These are phyloP conservation scores for Lynx canadensis DNA, from an alignment of 2,113 vertebrate species.

Conservation along the genomic window DNA sequence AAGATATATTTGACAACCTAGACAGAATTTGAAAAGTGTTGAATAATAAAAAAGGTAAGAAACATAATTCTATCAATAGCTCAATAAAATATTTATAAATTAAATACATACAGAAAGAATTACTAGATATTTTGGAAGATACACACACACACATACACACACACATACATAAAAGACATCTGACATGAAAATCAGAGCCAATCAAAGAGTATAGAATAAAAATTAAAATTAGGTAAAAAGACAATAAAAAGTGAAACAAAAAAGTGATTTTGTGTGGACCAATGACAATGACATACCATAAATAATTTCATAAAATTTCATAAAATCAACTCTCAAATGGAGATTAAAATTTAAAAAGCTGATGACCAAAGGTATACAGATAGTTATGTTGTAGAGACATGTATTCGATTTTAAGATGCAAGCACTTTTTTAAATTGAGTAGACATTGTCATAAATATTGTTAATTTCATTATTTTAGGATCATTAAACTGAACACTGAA, in stretches of 20 bases:
- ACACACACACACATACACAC: too few species aligned
- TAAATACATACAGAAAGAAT: background rate
- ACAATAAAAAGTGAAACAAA: background rate
- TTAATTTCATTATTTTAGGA: background rate
- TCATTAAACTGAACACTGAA: background rate
- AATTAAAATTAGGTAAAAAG: background rate
- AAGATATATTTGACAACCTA: background rate
- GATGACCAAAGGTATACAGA: background rate
- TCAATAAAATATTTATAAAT: background rate
- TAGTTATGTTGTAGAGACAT: background rate
- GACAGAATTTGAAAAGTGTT: background rate
- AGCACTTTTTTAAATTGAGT: background rate
- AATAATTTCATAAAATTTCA: background rate
- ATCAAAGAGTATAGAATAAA: background rate
- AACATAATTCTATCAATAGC: background rate
- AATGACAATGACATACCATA: background rate
- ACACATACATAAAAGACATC: background rate
- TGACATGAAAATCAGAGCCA: background rate
- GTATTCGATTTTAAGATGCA: background rate
- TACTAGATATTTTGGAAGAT: background rate
- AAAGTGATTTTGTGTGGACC: background rate
- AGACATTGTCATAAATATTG: background rate
- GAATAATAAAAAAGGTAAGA: background rate
- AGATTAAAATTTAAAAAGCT: conserved; percentile 23
- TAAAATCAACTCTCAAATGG: background rate